Evolutionary conservation across 2,797 vertebrate species (phyloP).

Genomic region (Rhabdomys pumilio): DNA sequence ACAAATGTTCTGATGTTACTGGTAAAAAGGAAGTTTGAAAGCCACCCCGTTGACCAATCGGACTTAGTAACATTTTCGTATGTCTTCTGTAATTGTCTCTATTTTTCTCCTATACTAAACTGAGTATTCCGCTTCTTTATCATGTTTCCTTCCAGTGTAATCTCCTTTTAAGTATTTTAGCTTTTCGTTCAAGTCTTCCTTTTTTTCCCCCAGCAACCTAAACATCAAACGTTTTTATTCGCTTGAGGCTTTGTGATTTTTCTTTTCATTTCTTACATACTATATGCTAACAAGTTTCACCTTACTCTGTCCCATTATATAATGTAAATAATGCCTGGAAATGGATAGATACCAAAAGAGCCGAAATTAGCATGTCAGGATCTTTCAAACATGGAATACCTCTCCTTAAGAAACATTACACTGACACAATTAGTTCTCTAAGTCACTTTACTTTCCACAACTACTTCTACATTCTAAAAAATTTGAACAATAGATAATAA

Average conservation of each 20-base stretch:
- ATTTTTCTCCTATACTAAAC: background rate
- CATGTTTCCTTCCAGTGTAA: background rate
- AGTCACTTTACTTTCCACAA: background rate
- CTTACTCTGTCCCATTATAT: background rate
- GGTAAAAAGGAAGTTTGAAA: slow-evolving; percentile 29
- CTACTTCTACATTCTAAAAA: slow-evolving; percentile 17
- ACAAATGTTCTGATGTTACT: background rate
- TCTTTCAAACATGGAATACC: background rate
- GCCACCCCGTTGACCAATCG: background rate
- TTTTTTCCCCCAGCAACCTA: background rate
- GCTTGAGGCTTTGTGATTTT: background rate
- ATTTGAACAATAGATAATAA: slow-evolving; percentile 10
- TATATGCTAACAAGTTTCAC: background rate
- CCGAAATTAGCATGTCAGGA: background rate
- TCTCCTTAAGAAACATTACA: slow-evolving; percentile 11
- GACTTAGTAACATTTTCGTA: slow-evolving; percentile 9
- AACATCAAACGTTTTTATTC: background rate
- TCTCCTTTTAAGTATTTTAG: background rate
- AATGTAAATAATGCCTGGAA: slow-evolving; percentile 38
- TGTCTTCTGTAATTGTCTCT: background rate
- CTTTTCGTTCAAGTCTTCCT: background rate
- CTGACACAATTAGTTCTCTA: background rate
- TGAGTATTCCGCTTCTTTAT: background rate
- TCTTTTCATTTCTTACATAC: background rate
- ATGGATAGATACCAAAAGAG: slow-evolving; percentile 10